Percentiles rank a stretch among this genome's conserved stretches.
These are phyloP conservation scores for Danio tinwini DNA, from an alignment of 2,797 vertebrate genomes.

Conservation along the genomic window DNA sequence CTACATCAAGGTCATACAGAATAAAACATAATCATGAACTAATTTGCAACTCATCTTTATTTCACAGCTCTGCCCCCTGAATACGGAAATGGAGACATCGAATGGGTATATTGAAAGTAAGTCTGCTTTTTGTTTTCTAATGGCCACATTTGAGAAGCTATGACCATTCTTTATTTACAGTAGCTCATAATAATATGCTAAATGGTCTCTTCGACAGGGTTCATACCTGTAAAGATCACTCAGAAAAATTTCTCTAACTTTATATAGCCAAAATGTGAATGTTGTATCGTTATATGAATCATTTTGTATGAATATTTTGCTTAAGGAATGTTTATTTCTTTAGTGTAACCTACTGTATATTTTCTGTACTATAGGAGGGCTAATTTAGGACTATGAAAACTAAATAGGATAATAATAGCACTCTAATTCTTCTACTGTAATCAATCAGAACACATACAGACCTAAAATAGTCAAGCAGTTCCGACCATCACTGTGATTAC, in stretches of 20 bases:
- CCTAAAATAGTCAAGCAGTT: constrained; percentile 6
- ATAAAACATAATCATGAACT: background rate
- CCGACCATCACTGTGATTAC: constrained; percentile 1
- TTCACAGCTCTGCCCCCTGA: constrained; percentile 87
- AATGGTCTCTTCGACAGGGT: background rate
- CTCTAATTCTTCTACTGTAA: background rate
- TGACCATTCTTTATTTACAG: background rate
- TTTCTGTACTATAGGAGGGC: too few relatives aligned
- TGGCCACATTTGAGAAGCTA: background rate
- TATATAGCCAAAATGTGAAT: background rate
- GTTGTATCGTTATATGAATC: too few relatives aligned
- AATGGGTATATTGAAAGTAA: constrained; percentile 78
- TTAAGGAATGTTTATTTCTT: background rate
- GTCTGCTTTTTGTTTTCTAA: constrained; percentile 54
- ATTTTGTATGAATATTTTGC: too few relatives aligned
- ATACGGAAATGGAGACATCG: constrained; percentile 78
- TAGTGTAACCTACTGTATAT: background rate
- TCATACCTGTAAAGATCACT: background rate
- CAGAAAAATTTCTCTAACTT: background rate
- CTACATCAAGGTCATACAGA: background rate
- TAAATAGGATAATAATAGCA: background rate
- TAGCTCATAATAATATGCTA: background rate
- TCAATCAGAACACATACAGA: background rate
- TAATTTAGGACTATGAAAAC: background rate
- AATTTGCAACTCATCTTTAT: constrained; percentile 27